These are phyloP conservation scores for Cataglyphis livida DNA, from an alignment of 2,888 invertebrate species.

Conservation along the genomic window DNA sequence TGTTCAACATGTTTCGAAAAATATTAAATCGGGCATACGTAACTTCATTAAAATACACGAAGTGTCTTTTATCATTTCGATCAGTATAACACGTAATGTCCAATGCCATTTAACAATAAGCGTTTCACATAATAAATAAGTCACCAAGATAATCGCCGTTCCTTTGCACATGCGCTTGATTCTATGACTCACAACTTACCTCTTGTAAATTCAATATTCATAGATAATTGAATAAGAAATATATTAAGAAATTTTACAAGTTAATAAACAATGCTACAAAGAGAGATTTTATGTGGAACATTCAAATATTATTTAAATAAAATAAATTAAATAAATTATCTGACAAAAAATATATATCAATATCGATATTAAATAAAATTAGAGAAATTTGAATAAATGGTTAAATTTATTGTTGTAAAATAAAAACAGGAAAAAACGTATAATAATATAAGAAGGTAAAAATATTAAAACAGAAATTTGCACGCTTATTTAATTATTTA, in stretches of 20 bases:
- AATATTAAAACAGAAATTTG: background rate
- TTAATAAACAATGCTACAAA: background rate
- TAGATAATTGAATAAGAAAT: slow-evolving; percentile 5
- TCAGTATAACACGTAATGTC: background rate
- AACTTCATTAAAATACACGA: background rate
- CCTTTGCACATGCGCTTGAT: slow-evolving; percentile 8
- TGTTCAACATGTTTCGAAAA: background rate
- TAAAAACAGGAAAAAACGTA: background rate
- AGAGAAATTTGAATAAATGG: background rate
- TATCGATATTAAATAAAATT: background rate
- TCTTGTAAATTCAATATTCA: slow-evolving; percentile 22
- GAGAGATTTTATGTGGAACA: background rate
- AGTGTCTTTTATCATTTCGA: slow-evolving; percentile 1
- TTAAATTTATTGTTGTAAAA: background rate
- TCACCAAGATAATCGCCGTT: slow-evolving; percentile 5
- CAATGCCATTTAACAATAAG: slow-evolving; percentile 24
- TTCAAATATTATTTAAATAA: background rate
- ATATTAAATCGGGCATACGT: slow-evolving; percentile 6
- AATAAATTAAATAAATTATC: background rate
- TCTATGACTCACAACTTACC: background rate
- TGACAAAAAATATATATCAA: background rate
- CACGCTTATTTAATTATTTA: background rate
- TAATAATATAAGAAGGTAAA: background rate
- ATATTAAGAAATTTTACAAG: slow-evolving; percentile 9
- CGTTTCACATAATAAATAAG: slow-evolving; percentile 46